Evolutionary conservation across 30 jellyfish, hydroid and myxozoan species (phyloP).

Genomic region (Cassiopea andromeda): DNA sequence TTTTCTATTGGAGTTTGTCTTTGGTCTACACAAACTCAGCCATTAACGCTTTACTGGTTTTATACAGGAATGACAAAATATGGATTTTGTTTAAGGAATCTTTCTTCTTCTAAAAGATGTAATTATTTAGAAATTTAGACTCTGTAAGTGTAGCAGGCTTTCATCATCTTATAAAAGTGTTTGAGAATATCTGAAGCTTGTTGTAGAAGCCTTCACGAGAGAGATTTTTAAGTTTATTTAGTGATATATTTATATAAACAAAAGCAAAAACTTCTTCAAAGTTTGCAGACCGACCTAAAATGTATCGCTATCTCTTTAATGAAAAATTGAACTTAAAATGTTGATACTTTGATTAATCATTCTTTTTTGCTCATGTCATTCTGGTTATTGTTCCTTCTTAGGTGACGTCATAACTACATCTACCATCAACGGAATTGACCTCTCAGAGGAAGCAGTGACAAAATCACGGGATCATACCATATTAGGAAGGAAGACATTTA

Average conservation of each 20-base stretch:
- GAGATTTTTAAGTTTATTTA: too few species aligned
- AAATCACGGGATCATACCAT: slow-evolving; percentile 71
- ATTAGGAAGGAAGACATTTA: slow-evolving; percentile 70
- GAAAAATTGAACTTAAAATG: too few species aligned
- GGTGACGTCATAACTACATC: slow-evolving; percentile 75
- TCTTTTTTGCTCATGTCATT: not conserved
- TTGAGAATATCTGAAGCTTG: too few species aligned
- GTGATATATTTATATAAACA: too few species aligned
- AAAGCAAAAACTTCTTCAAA: too few species aligned
- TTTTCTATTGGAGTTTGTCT: slow-evolving; percentile 48
- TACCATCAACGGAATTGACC: slow-evolving; percentile 75
- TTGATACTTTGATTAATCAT: too few species aligned
- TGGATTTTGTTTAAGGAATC: slow-evolving; percentile 28
- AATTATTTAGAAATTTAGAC: not conserved
- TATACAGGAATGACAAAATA: slow-evolving; percentile 21
- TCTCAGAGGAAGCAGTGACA: slow-evolving; percentile 78
- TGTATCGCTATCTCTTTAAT: too few species aligned
- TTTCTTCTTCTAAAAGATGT: slow-evolving; percentile 10
- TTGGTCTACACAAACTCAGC: slow-evolving; percentile 56
- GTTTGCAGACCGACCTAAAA: too few species aligned
- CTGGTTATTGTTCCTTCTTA: not conserved
- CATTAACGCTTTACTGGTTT: slow-evolving; percentile 29
- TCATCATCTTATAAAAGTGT: too few species aligned
- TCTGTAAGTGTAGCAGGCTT: too few species aligned
- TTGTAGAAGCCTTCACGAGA: too few species aligned